Evolutionary conservation across 30 jellyfish, hydroid and myxozoan genomes (phyloP), one percentile per base, ranked within the genome.

Genomic region (Pseudorhiza aurosa): DNA sequence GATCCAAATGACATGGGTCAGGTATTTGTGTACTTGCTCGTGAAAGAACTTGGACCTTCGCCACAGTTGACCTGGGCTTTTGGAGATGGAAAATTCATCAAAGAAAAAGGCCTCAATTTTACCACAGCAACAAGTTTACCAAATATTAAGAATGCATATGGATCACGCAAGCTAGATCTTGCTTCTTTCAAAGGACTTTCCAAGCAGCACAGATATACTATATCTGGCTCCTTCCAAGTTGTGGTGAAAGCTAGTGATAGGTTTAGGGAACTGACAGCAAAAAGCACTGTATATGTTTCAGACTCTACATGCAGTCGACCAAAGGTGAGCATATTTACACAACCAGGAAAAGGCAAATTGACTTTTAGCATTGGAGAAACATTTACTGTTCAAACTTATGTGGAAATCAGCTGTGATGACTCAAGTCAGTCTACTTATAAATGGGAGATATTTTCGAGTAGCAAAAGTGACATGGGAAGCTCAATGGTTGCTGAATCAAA

Each of bases 401-500:
- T 78, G 36, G 15, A 46, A 10, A 33, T 78, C 9, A 37, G 64
- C 7, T 78, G 90, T 78, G 90, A 78, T 10, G 75, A 30, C 33
- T 78, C 81, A 17, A 45, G 32, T 26, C 35, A 62, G 32, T 82
- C 78, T 7, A 75, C 5, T 19, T 78, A 60, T 46, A 21, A 49
- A 25, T 78, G 90, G 90, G 19, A 29, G 10, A 10, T 78, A 8
- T 60, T 42, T 8, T 19, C 22, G 4, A 63, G 90, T 50, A 64
- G 82, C 36, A 31, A 45, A 17, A 53, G 4, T 18, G 55, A 31
- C 0, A 39, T 78, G 90, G 55, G 51, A 4, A 78, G 22, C 53
- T 3, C 30, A 46, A 43, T 74, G 14, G 47, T 68, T 28, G 76
- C 85, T 15, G 93, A 81, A 57, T 65, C 85, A 50, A 79, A 81